These are phyloP conservation scores for Graphium colonna DNA, from an alignment of 2,888 invertebrate species.

Conservation along the genomic window DNA sequence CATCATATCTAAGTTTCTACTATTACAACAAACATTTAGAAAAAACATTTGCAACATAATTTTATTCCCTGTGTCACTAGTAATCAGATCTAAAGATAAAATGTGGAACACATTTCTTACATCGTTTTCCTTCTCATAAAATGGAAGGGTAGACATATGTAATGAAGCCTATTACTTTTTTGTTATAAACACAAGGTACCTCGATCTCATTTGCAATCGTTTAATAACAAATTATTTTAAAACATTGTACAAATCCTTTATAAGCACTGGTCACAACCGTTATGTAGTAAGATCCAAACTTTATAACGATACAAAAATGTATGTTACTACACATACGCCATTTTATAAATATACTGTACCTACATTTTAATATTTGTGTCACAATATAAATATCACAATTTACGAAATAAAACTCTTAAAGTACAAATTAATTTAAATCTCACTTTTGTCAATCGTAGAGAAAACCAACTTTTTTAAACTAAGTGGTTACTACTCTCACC, in stretches of 20 bases:
- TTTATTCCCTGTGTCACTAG: neutral
- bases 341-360: constrained; percentile 3
- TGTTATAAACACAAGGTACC: too few species aligned
- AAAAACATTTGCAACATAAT: neutral
- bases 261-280: neutral
- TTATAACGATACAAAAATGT: neutral
- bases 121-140: too few species aligned
- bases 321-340: neutral
- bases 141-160: too few species aligned
- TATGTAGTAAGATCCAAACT: neutral
- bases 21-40: neutral
- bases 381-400: constrained; percentile 15
- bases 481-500: neutral
- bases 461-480: neutral
- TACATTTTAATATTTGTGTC: constrained; percentile 1
- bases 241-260: neutral
- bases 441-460: neutral
- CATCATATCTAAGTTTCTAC: too few species aligned
- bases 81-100: constrained; percentile 8
- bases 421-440: neutral
- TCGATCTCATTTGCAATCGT: too few species aligned
- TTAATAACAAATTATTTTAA: neutral
- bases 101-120: too few species aligned
- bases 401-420: constrained; percentile 34
- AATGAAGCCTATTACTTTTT: too few species aligned